Evolutionary conservation across 2,113 vertebrate species (phyloP).

Genomic region (Cathartes aura): DNA sequence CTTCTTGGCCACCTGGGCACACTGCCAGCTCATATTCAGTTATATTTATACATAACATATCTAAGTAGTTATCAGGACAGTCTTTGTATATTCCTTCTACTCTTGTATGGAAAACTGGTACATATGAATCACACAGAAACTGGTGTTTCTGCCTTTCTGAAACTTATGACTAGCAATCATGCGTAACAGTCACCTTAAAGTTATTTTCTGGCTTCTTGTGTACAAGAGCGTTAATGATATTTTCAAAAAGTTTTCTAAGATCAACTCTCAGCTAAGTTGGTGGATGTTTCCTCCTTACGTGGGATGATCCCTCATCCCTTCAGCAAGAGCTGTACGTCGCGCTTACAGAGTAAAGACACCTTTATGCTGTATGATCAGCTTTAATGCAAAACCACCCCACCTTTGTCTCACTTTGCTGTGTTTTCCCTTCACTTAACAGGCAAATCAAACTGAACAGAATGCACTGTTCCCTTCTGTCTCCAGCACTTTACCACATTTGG

Average conservation of each 20-base stretch:
- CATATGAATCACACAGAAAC: background rate
- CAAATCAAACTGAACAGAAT: background rate
- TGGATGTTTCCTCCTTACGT: background rate
- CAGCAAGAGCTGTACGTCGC: background rate
- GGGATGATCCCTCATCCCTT: background rate
- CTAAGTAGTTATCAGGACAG: background rate
- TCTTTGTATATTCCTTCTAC: background rate
- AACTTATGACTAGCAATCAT: background rate
- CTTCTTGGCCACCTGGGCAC: background rate
- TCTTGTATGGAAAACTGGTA: background rate
- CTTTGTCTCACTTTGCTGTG: background rate
- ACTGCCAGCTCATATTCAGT: background rate
- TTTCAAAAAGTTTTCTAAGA: background rate
- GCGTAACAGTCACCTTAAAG: background rate
- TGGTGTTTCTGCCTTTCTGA: background rate
- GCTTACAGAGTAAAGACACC: background rate
- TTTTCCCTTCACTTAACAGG: background rate
- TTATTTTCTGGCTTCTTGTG: background rate
- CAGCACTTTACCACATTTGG: background rate
- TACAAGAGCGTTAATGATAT: fast-evolving
- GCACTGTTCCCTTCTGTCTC: background rate
- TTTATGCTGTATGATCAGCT: background rate
- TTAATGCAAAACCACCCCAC: background rate
- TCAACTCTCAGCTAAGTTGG: background rate
- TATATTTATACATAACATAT: background rate